Conservation (phyloP, 92 coral and sea anemone genomes). For the Scolanthus callimorphus region DNA sequence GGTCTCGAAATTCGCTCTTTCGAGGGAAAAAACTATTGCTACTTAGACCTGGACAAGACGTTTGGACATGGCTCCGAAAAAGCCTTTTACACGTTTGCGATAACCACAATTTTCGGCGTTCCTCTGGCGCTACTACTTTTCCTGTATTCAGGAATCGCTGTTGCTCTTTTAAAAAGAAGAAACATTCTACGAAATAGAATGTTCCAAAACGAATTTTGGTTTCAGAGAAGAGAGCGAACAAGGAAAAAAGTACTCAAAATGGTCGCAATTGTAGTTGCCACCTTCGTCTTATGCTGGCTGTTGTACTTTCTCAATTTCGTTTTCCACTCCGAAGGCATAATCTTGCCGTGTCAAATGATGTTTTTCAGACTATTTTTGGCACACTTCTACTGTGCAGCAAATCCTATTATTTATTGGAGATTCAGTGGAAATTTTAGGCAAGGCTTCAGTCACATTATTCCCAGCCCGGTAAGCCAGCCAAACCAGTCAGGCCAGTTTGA, state of each 20-base stretch:
- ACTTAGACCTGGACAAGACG: slow-evolving; percentile 42
- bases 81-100: slow-evolving; percentile 41
- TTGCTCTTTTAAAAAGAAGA: slow-evolving; percentile 37
- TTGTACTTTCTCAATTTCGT: slow-evolving; percentile 61
- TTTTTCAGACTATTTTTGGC: slow-evolving; percentile 57
- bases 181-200: slow-evolving; percentile 33
- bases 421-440: slow-evolving; percentile 49
- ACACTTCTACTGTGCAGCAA: slow-evolving; percentile 66
- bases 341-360: slow-evolving; percentile 39
- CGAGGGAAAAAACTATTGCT: slow-evolving; percentile 35
- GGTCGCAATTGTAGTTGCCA: slow-evolving; percentile 60
- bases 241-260: slow-evolving; percentile 50
- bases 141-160: slow-evolving; percentile 56
- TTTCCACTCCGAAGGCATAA: slow-evolving; percentile 47
- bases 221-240: slow-evolving; percentile 13
- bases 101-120: slow-evolving; percentile 45
- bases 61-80: slow-evolving; percentile 67
- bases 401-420: slow-evolving; percentile 50
- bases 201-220: slow-evolving; percentile 1
- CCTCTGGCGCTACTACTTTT: slow-evolving; percentile 48
- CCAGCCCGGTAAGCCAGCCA: background rate
- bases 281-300: slow-evolving; percentile 64
- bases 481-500: no score
- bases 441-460: slow-evolving; percentile 21
- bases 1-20: slow-evolving; percentile 21